Base-by-base conservation (phyloP, 2,797 vertebrate genomes). In the Jordanella pulchra region DNA sequence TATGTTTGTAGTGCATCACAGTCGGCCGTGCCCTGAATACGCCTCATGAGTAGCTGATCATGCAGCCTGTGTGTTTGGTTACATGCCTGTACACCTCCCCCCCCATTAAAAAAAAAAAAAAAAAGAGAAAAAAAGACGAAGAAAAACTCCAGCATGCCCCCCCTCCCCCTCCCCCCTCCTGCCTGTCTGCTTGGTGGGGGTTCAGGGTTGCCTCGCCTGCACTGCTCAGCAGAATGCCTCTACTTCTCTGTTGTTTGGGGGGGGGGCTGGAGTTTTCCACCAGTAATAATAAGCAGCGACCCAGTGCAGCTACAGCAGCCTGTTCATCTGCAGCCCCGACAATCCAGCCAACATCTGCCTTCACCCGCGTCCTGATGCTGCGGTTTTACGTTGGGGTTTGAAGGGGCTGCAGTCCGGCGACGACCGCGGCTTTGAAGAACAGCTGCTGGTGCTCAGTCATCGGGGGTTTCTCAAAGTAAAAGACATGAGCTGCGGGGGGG, bases 141-240 rank as follows among this genome's bases (percentile, higher is more conserved):
- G 84, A 89, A 86, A 86, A 87, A 86, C 88, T 87, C 85, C 85
- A 86, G 84, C 80, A 75, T 78, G 75, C 5, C 74, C 79, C 69
- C 14, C 79, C 77, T 75, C 69, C 58, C 76, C 50, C 61, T 60
- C 53, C 69, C 58, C 76, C 50, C 61, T 60, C 53, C 42, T 47
- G 63, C 55, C 69, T 74, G 77, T 79, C 53, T 64, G 64, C 55
- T 56, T 80, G 42, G 50, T 54, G 51, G 50, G 86, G 78, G 80
- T 72, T 82, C 67, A 67, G 77, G 81, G 80, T 71, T 77, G 76
- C 64, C 78, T 82, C 79, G 84, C 81, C n/a, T 89, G 91, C 91
- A 87, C 72, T 56, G 88, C 87, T 93, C 91, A 93, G 92, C 93
- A 93, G 84, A 93, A 93, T 85, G 4, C 76, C 84, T 79, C 82